phyloP scores from a whole-genome alignment of 2,113 vertebrate genomes.

The Cyrtonyx montezumae region DNA sequence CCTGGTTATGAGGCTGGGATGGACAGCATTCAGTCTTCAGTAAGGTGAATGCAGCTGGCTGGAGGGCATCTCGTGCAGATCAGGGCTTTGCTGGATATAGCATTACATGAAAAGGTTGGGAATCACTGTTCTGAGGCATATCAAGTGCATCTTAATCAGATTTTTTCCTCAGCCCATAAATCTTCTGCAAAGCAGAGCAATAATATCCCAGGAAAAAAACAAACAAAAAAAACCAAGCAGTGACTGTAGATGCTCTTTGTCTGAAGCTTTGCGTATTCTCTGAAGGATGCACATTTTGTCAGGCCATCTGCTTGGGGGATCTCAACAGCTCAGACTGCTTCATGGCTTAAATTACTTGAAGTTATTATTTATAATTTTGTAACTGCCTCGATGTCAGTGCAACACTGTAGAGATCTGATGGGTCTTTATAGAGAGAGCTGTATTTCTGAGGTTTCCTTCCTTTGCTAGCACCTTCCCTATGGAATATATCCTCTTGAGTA shows the following conservation, averaged over 20 bases:
- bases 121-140: background rate
- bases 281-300: background rate
- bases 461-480: background rate
- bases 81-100: background rate
- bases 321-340: slow-evolving; percentile 40
- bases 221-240: background rate
- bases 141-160: background rate
- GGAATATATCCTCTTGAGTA: background rate
- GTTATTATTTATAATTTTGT: slow-evolving; percentile 47
- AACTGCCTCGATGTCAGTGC: slow-evolving; percentile 22
- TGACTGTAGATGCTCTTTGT: background rate
- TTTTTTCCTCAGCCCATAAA: background rate
- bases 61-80: background rate
- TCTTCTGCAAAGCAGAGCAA: background rate
- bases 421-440: background rate
- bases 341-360: slow-evolving; percentile 16
- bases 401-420: background rate
- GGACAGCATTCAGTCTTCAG: background rate
- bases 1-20: background rate
- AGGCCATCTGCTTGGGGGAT: slow-evolving; percentile 51
- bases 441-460: background rate
- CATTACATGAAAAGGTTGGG: background rate
- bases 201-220: background rate
- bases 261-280: background rate
- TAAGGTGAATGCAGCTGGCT: background rate